Evolutionary conservation across 2,888 invertebrate species (phyloP), one percentile per base, ranked within the genome.

Genomic region (Hirudinaria manillensis): DNA sequence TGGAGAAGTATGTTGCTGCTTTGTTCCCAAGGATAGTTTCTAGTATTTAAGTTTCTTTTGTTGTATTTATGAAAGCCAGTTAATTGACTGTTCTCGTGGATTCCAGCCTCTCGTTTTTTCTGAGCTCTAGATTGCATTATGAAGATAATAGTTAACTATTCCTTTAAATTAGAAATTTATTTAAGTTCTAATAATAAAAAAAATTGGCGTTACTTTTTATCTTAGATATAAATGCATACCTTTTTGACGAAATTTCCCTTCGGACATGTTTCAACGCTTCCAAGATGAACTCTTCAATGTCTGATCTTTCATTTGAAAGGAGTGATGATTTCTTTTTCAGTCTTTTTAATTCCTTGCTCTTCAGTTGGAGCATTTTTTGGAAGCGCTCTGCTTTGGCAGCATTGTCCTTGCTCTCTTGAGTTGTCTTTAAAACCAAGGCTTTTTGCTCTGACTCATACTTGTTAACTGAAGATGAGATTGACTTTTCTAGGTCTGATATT

Each of bases 321-420:
- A 61, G 36, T 65, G 56, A 36, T 34, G 36, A 53, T 7, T 3
- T 65, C n/a, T 29, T 65, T 34, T 73, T 73, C 27, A 36, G 3
- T 34, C 61, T 73, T 34, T 65, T 73, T 32, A 73, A n/a, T 65
- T 73, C 73, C 24, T 73, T 73, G 32, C 34, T 36, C 38, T 56
- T 73, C 16, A 73, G 3, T 34, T 32, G 27, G 19, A 73, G 38
- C 61, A 73, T 38, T 73, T 73, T 73, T 65, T 73, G 55, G n/a
- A 73, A 61, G 2, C n/a, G 56, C 36, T n/a, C 32, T 16, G 65
- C 36, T 21, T 65, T 73, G 21, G 24, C 32, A 32, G 29, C 29
- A n/a, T 24, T 24, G 24, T 27, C 55, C 29, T 53, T 29, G n/a
- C n/a, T 32, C 10, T 53, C 55, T 10, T 73, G 24, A 19, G n/a